Conservation (phyloP, 2,113 vertebrate species). For the Phodopus roborovskii region DNA sequence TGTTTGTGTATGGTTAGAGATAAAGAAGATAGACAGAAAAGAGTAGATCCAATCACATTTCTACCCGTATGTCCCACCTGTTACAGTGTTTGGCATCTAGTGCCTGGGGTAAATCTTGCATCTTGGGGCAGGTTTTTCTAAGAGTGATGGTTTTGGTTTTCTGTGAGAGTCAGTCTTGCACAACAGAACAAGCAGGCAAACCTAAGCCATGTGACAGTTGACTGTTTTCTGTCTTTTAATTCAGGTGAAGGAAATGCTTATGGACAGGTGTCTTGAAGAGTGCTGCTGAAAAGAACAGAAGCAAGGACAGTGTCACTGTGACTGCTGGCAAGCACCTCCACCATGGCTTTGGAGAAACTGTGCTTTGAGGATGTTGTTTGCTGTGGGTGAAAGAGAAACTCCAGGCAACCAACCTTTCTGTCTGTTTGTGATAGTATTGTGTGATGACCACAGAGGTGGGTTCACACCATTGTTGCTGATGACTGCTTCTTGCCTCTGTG, state of each 20-base stretch:
- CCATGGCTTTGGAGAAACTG: conserved; percentile 38
- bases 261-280: conserved; percentile 44
- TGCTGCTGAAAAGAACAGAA: conserved; percentile 64
- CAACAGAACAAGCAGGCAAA: neutral
- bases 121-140: neutral
- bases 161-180: neutral
- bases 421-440: neutral
- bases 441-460: conserved; percentile 85
- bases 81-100: neutral
- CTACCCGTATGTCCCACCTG: neutral
- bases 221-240: conserved; percentile 17
- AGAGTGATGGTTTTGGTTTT: neutral
- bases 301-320: neutral
- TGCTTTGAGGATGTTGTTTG: conserved; percentile 68
- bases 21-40: neutral
- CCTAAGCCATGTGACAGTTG: conserved; percentile 19
- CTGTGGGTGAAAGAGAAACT: conserved; percentile 37
- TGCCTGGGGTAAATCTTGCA: neutral
- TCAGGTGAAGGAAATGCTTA: conserved; percentile 77
- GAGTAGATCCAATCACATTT: neutral
- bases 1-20: neutral
- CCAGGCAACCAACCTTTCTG: neutral
- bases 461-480: conserved; percentile 76
- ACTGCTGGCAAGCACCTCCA: neutral
- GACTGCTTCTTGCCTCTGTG: conserved; percentile 80